Percentiles rank a stretch among this genome's conserved stretches.
These are phyloP conservation scores for Timandra comae DNA, from an alignment of 2,888 invertebrate genomes.

Conservation along the genomic window DNA sequence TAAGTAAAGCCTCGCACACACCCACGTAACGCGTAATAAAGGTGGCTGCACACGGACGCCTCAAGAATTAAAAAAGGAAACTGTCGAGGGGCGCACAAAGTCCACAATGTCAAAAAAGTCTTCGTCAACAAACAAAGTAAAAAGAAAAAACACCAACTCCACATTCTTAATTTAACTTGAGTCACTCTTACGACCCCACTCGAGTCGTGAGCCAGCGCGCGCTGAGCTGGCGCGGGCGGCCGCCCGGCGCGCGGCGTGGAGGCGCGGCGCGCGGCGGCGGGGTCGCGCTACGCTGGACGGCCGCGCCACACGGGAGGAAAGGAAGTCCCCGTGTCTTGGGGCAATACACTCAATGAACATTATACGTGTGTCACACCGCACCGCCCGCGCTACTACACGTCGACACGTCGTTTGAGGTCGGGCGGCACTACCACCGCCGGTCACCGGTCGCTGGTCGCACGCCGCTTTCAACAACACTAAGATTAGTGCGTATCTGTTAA, in stretches of 20 bases:
- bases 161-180: conserved; percentile 78
- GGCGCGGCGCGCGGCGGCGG: conserved; percentile 28
- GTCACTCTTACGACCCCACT: conserved; percentile 72
- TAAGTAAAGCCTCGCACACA: conserved; percentile 42
- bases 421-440: too few relatives aligned
- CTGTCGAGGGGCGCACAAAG: conserved; percentile 48
- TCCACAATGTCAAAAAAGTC: conserved; percentile 75
- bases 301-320: conserved; percentile 39
- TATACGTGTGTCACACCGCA: conserved; percentile 60
- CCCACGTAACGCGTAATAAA: conserved; percentile 44
- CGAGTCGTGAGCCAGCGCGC: conserved; percentile 27
- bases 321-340: conserved; percentile 64
- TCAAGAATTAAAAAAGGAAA: conserved; percentile 61
- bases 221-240: conserved; percentile 13
- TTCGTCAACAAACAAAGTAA: conserved; percentile 70
- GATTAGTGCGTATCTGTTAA: too few relatives aligned
- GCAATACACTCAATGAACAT: conserved; percentile 41
- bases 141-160: conserved; percentile 60
- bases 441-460: too few relatives aligned
- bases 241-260: conserved; percentile 24
- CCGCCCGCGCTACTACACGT: conserved; percentile 56
- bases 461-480: too few relatives aligned
- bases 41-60: conserved; percentile 62
- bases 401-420: conserved; percentile 65
- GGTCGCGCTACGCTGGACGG: conserved; percentile 39